Evolutionary conservation across 2,113 vertebrate genomes (phyloP).

Genomic region (Balaenoptera acutorostrata): DNA sequence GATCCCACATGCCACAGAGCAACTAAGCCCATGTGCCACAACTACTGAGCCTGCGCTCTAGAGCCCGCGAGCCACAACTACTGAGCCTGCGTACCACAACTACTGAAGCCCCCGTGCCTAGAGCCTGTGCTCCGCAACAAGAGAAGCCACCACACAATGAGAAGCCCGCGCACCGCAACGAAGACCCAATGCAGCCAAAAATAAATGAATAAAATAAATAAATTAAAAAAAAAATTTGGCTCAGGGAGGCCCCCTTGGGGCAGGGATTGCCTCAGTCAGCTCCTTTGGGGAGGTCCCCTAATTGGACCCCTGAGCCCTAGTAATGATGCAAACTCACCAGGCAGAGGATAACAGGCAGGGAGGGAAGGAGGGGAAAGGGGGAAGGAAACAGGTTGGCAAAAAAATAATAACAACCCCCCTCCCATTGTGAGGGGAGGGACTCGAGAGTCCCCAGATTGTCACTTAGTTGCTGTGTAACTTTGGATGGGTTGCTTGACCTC

Average conservation of each 20-base stretch:
- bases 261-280: slow-evolving; percentile 50
- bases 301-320: slow-evolving; percentile 58
- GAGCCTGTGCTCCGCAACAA: too few species aligned
- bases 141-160: too few species aligned
- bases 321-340: slow-evolving; percentile 64
- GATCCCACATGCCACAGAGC: too few species aligned
- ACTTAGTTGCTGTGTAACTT: slow-evolving; percentile 1
- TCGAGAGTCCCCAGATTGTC: neutral
- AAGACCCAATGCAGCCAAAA: too few species aligned
- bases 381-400: slow-evolving; percentile 3
- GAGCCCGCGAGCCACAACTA: too few species aligned
- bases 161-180: too few species aligned
- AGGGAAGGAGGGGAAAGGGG: neutral
- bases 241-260: slow-evolving; percentile 29
- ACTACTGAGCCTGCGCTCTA: too few species aligned
- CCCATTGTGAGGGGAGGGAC: neutral
- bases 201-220: too few species aligned
- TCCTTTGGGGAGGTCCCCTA: slow-evolving; percentile 14
- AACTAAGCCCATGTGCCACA: too few species aligned
- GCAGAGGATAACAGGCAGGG: slow-evolving; percentile 31
- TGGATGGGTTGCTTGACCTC: neutral
- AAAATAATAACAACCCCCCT: slow-evolving; percentile 15
- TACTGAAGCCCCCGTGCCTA: too few species aligned
- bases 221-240: neutral
- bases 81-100: too few species aligned